A percentile compares a stretch with the other conserved stretches of the same genome.
Conservation (phyloP, 2,797 vertebrate species). For the Tolypeutes matacus region DNA sequence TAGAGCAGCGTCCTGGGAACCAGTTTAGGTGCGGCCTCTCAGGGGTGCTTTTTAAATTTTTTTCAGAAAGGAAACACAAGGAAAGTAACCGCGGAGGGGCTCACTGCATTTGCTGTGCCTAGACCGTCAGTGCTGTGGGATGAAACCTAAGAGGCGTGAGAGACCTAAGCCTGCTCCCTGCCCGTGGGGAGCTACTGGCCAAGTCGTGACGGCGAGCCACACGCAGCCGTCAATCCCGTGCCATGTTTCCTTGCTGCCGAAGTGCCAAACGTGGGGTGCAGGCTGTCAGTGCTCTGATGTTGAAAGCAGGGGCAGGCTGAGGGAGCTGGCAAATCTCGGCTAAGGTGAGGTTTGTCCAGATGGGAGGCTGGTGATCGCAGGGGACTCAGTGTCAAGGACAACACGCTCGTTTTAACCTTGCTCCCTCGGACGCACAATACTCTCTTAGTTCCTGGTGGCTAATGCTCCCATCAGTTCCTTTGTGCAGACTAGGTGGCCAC, state of each 20-base stretch:
- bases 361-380: neutral
- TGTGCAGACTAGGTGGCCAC: neutral
- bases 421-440: neutral
- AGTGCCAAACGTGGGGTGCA: neutral
- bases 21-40: neutral
- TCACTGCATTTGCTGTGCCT: neutral
- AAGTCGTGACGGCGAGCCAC: neutral
- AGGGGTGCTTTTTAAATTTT: too few relatives aligned
- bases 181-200: neutral
- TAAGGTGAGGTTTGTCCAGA: neutral
- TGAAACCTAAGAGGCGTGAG: neutral
- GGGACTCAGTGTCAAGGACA: fast-evolving
- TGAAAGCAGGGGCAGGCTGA: neutral
- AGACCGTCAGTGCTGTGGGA: neutral
- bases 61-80: conserved; percentile 42
- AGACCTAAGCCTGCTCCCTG: neutral
- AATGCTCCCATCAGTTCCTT: neutral
- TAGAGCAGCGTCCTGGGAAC: neutral
- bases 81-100: neutral
- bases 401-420: neutral
- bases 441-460: neutral
- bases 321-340: neutral
- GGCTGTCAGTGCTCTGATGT: neutral
- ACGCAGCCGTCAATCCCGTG: neutral
- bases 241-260: neutral